Evolutionary conservation across 2,888 invertebrate species (phyloP).

Genomic region (Pristionchus maxplancki): DNA sequence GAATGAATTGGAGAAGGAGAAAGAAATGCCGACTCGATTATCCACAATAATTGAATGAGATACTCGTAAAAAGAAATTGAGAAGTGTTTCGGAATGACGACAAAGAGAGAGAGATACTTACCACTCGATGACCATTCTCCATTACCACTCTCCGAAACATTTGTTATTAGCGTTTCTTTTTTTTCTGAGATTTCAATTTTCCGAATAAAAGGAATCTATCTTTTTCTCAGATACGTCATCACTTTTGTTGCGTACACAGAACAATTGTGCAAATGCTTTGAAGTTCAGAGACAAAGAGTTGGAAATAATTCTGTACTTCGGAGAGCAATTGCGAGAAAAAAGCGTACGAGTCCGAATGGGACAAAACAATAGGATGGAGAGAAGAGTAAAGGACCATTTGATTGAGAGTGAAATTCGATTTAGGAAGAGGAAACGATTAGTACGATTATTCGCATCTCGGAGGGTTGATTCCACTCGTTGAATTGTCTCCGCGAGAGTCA

Average conservation of each 20-base stretch:
- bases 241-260: background rate
- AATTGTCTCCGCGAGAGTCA: background rate
- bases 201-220: background rate
- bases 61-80: background rate
- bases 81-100: background rate
- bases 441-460: background rate
- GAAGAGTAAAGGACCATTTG: conserved; percentile 30
- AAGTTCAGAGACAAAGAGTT: background rate
- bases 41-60: conserved; percentile 39
- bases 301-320: background rate
- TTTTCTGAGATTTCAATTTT: too few relatives aligned
- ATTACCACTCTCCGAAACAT: background rate
- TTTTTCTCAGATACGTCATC: background rate
- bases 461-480: background rate
- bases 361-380: background rate
- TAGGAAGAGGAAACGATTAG: conserved; percentile 22
- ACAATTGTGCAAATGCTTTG: background rate
- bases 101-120: background rate
- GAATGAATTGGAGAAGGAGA: background rate
- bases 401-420: background rate
- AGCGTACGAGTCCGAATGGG: background rate
- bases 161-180: background rate
- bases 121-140: background rate
- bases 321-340: background rate
- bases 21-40: conserved; percentile 16